These are phyloP conservation scores for Shargacucullia verbasci DNA, from an alignment of 2,888 invertebrate species.

Conservation along the genomic window DNA sequence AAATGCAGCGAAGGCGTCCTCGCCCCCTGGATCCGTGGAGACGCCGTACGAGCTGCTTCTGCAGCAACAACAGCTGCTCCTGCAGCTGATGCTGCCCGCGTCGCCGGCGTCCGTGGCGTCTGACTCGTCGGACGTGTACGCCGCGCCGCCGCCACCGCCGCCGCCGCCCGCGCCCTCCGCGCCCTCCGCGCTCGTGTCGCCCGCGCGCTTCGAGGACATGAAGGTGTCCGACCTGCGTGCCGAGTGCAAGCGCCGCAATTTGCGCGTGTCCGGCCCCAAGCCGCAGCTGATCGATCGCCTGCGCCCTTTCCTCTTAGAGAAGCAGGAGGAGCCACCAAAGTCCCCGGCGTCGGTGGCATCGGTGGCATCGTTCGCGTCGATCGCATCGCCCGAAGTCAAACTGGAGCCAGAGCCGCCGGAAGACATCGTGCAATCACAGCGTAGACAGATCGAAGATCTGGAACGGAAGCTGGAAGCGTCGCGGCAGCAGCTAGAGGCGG, in stretches of 20 bases:
- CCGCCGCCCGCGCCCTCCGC: slow-evolving; percentile 86
- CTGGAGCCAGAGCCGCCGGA: slow-evolving; percentile 86
- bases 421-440: slow-evolving; percentile 94
- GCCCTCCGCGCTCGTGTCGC: slow-evolving; percentile 69
- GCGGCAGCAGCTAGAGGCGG: slow-evolving; percentile 93
- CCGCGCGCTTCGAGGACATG: slow-evolving; percentile 96
- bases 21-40: slow-evolving; percentile 90
- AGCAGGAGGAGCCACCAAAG: slow-evolving; percentile 84
- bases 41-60: slow-evolving; percentile 97
- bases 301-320: slow-evolving; percentile 91
- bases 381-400: slow-evolving; percentile 75
- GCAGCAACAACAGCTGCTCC: slow-evolving; percentile 97
- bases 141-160: slow-evolving; percentile 84
- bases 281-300: slow-evolving; percentile 97
- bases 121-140: slow-evolving; percentile 75
- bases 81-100: slow-evolving; percentile 95
- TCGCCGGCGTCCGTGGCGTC: slow-evolving; percentile 84
- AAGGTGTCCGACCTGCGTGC: slow-evolving; percentile 98
- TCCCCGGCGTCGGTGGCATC: slow-evolving; percentile 81
- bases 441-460: slow-evolving; percentile 95
- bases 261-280: slow-evolving; percentile 98
- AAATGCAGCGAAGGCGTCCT: slow-evolving; percentile 93
- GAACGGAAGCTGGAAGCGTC: slow-evolving; percentile 94
- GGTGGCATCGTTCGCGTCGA: slow-evolving; percentile 69
- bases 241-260: slow-evolving; percentile 97